Conservation (phyloP, 2,888 invertebrate genomes). For the Dorcus parallelipipedus region DNA sequence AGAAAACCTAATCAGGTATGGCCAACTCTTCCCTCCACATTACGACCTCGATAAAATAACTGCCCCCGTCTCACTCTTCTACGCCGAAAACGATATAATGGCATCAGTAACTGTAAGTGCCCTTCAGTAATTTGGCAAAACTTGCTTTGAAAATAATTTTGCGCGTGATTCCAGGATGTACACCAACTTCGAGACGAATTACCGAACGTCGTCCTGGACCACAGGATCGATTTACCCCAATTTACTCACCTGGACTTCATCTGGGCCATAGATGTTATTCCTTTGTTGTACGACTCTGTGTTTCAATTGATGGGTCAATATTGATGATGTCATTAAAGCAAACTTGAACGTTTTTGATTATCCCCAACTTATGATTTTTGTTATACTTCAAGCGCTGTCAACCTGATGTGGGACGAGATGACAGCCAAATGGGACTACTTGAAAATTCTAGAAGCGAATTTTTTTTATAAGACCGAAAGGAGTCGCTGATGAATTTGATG, state of each 20-base stretch:
- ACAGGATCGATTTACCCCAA: constrained; percentile 30
- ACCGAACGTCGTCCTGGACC: constrained; percentile 39
- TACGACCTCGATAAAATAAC: constrained; percentile 53
- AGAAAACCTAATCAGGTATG: constrained; percentile 51
- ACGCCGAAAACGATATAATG: constrained; percentile 63
- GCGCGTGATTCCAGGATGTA: constrained; percentile 51
- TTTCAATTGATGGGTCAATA: too few species aligned
- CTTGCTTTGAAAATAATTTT: background rate
- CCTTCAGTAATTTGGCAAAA: background rate
- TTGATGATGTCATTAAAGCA: too few species aligned
- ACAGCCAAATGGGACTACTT: too few species aligned
- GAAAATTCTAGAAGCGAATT: too few species aligned
- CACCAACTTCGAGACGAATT: constrained; percentile 52
- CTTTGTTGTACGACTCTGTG: constrained; percentile 21
- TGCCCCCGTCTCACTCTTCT: constrained; percentile 57
- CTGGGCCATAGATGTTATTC: constrained; percentile 48
- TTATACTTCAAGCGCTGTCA: too few species aligned
- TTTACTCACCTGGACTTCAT: constrained; percentile 55
- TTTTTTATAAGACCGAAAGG: too few species aligned
- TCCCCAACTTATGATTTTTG: too few species aligned
- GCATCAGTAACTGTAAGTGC: constrained; percentile 42
- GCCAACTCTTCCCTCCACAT: constrained; percentile 50
- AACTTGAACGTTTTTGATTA: too few species aligned
- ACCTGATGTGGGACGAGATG: too few species aligned
- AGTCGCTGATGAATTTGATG: too few species aligned